Evolutionary conservation across 2,797 vertebrate genomes (phyloP), one percentile per base, ranked within the genome.

Genomic region (Protosalanx chinensis): DNA sequence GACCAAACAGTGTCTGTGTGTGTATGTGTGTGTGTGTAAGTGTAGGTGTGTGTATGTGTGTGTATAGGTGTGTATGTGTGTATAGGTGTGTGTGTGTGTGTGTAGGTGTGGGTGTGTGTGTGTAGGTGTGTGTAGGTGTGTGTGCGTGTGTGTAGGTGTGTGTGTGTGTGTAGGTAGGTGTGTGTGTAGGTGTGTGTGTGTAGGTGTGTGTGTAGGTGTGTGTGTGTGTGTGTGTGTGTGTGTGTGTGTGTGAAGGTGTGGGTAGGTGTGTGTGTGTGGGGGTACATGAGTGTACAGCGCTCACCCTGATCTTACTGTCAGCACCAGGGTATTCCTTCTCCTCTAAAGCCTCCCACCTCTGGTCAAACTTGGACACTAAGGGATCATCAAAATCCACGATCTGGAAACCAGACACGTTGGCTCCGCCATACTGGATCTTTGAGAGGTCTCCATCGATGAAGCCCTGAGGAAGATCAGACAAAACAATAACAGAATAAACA

Each of bases 331-430:
- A 99, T 78, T 99, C 98, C 69, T 98, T 98, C 77, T 99, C 98
- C 79, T 99, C 98, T 63, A 98, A 72, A 1, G 96, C 96, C 76
- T 97, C 97, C 98, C 98, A 99, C 64, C 96, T 92, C 76, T 99
- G 96, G 89, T 99, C 96, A 87, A 99, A 99, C 87, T 99, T 98
- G 76, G 96, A 94, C 63, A 99, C 98, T 81, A 96, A 74, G 49
- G 97, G 94, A 85, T 99, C 96, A 20, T 99, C 97, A 67, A 98
- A 99, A 82, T 99, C 98, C 63, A 99, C 98, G 32, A 99, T 99
- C 88, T 99, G 98, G 91, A 99, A 99, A 82, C 98, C 98, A 23
- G 98, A 99, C 67, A 99, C 97, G 0, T 99, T 99, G 72, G 98
- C 97, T 67, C 98, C 98, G 61, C 98, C 98, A 76, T 99, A 99